These are phyloP conservation scores for Pristionchus exspectatus DNA, from an alignment of 2,888 invertebrate species.

Conservation along the genomic window DNA sequence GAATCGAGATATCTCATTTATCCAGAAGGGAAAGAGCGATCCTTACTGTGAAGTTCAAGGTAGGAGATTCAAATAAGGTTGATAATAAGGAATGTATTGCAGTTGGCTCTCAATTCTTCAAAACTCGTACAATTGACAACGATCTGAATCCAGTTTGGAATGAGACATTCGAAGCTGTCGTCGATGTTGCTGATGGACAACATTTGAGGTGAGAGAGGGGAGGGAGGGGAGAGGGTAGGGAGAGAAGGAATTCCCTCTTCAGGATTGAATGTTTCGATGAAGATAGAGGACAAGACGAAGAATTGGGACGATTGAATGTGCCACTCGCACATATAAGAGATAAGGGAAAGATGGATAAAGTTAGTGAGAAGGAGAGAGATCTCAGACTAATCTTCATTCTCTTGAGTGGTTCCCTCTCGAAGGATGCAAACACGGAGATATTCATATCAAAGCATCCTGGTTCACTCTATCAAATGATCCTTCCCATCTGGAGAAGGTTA, in stretches of 20 bases:
- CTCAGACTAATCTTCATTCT: neutral
- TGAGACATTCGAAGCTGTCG: conserved; percentile 89
- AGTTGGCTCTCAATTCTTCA: conserved; percentile 94
- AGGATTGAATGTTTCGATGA: conserved; percentile 90
- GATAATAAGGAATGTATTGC: conserved; percentile 79
- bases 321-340: conserved; percentile 83
- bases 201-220: conserved; percentile 48
- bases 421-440: conserved; percentile 94
- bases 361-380: conserved; percentile 36
- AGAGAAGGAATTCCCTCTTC: conserved; percentile 78
- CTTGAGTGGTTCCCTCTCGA: conserved; percentile 94
- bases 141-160: conserved; percentile 97
- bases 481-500: conserved; percentile 61
- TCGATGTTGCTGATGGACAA: conserved; percentile 72
- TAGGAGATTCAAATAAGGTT: conserved; percentile 17
- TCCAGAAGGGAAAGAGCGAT: conserved; percentile 97
- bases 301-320: conserved; percentile 89
- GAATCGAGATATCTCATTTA: conserved; percentile 93
- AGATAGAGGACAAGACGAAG: conserved; percentile 91
- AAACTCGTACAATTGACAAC: conserved; percentile 94
- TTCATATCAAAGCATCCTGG: conserved; percentile 93
- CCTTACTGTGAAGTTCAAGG: conserved; percentile 87
- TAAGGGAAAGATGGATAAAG: conserved; percentile 85
- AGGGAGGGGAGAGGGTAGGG: neutral
- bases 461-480: conserved; percentile 84